These are phyloP conservation scores for Nestor notabilis DNA, from an alignment of 2,113 vertebrate species.

Conservation along the genomic window DNA sequence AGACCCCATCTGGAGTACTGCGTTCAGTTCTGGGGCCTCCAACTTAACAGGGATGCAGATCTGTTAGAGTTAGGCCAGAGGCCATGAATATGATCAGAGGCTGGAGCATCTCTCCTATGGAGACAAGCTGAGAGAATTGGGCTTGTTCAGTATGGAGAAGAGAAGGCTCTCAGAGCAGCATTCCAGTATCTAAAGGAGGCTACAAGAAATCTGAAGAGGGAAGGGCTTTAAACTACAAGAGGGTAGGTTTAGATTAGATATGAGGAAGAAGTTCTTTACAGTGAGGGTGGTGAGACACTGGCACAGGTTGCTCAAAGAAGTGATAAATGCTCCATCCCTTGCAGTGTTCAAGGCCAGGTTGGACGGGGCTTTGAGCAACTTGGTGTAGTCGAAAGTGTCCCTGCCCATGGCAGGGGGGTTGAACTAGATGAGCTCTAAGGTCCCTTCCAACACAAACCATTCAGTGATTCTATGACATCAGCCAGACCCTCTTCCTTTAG, in stretches of 20 bases:
- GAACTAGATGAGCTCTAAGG: neutral
- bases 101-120: neutral
- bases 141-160: neutral
- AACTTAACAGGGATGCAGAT: neutral
- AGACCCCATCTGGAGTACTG: neutral
- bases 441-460: neutral
- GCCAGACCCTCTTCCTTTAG: neutral
- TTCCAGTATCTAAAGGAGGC: neutral
- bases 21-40: neutral
- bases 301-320: neutral
- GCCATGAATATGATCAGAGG: neutral
- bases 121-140: neutral
- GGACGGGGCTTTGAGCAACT: neutral
- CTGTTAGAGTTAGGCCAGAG: neutral
- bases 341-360: neutral
- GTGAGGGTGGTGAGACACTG: neutral
- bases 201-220: neutral
- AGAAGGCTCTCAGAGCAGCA: neutral
- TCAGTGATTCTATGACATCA: neutral
- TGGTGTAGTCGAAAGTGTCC: neutral
- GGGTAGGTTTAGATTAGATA: neutral
- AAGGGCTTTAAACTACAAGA: neutral
- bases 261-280: neutral
- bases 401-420: neutral
- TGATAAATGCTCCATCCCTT: neutral